These are phyloP conservation scores for Microdon myrmicae DNA, from an alignment of 2,888 invertebrate species.

Conservation along the genomic window DNA sequence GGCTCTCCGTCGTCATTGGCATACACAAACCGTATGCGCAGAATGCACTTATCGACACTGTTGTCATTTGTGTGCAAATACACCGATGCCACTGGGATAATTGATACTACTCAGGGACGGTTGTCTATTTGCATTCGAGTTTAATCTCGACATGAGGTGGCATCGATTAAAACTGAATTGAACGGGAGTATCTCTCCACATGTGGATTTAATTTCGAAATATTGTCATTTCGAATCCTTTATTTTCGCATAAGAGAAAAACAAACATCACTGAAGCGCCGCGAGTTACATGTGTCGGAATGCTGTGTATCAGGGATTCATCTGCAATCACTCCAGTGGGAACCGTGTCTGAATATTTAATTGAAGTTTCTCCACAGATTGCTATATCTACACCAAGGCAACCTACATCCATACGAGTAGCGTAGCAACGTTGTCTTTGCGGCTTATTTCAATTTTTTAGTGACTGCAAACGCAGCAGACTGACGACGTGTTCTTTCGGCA, in stretches of 20 bases:
- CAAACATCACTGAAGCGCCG: no score
- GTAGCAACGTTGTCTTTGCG: constrained; percentile 22
- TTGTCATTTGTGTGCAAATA: constrained; percentile 34
- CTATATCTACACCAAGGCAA: constrained; percentile 18
- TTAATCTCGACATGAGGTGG: constrained; percentile 29
- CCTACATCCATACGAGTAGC: not conserved
- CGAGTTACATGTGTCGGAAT: constrained; percentile 28
- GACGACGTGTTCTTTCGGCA: constrained; percentile 21
- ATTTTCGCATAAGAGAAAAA: constrained; percentile 17
- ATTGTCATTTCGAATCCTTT: constrained; percentile 18
- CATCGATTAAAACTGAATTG: constrained; percentile 38
- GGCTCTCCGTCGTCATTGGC: not conserved
- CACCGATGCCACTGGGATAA: constrained; percentile 38
- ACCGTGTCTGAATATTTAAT: constrained; percentile 47
- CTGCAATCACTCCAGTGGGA: constrained; percentile 23
- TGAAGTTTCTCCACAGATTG: constrained; percentile 36
- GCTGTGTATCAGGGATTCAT: not conserved
- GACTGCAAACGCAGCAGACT: constrained; percentile 1
- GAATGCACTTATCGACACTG: constrained; percentile 11
- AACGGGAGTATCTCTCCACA: constrained; percentile 3
- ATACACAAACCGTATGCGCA: not conserved
- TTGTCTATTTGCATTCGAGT: constrained; percentile 23
- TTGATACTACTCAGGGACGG: constrained; percentile 27
- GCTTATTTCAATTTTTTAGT: constrained; percentile 14
- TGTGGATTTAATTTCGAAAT: constrained; percentile 45